Evolutionary conservation across 1,140 invertebrate species (phyloP).

Genomic region (fruit fly (Drosophila melanogaster)): Release_6_plus_ISO1_MT NC_004354.4:12251501-12252000

Average conservation of each 20-base stretch:
- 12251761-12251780: slow-evolving; percentile 1
- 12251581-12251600: slow-evolving; percentile 69
- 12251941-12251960: slow-evolving; percentile 44
- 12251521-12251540: slow-evolving; percentile 71
- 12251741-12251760: slow-evolving; percentile 19
- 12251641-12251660: background rate
- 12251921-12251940: background rate
- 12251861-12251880: slow-evolving; percentile 65
- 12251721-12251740: slow-evolving; percentile 46
- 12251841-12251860: slow-evolving; percentile 57
- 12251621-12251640: slow-evolving; percentile 43
- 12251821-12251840: slow-evolving; percentile 44
- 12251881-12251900: slow-evolving; percentile 55
- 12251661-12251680: slow-evolving; percentile 8
- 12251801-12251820: slow-evolving; percentile 12
- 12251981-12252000: slow-evolving; percentile 14
- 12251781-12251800: slow-evolving; percentile 4
- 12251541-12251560: slow-evolving; percentile 65
- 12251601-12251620: slow-evolving; percentile 65
- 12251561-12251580: slow-evolving; percentile 75
- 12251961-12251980: slow-evolving; percentile 54
- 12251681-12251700: slow-evolving; percentile 35
- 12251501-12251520: slow-evolving; percentile 74
- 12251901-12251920: slow-evolving; percentile 10
- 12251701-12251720: slow-evolving; percentile 51